Conservation (phyloP, 2,797 vertebrate genomes). For the Holocentrus rufus region DNA sequence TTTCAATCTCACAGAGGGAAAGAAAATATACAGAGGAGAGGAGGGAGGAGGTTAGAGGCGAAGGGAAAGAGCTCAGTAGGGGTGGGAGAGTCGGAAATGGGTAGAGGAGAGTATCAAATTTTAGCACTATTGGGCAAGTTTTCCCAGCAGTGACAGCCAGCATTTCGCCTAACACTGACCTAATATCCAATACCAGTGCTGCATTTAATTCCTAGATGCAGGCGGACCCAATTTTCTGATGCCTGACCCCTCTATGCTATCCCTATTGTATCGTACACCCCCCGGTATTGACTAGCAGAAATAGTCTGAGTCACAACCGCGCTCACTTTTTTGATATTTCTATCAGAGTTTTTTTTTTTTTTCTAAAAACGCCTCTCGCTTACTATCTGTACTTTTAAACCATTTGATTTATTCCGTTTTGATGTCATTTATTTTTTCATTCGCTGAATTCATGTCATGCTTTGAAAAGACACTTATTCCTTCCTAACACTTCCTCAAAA, state of each 20-base stretch:
- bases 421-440: not conserved
- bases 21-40: constrained; percentile 52
- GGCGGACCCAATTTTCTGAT: not conserved
- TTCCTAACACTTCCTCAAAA: too few species aligned
- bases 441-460: not conserved
- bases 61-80: constrained; percentile 12
- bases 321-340: not conserved
- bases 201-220: not conserved
- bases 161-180: not conserved
- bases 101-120: constrained; percentile 2
- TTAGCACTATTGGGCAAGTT: not conserved
- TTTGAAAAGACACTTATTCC: too few species aligned
- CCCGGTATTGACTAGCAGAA: too few species aligned
- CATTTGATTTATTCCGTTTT: not conserved
- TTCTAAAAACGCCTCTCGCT: not conserved
- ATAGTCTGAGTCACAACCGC: not conserved
- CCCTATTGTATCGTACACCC: too few species aligned
- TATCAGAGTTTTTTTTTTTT: not conserved
- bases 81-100: constrained; percentile 2
- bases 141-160: not conserved
- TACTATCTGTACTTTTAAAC: not conserved
- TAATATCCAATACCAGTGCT: not conserved
- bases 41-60: not conserved
- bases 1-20: constrained; percentile 49
- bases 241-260: too few species aligned